Evolutionary conservation across 2,797 vertebrate genomes (phyloP), one percentile per base, ranked within the genome.

Genomic region (Cheirogaleus major): DNA sequence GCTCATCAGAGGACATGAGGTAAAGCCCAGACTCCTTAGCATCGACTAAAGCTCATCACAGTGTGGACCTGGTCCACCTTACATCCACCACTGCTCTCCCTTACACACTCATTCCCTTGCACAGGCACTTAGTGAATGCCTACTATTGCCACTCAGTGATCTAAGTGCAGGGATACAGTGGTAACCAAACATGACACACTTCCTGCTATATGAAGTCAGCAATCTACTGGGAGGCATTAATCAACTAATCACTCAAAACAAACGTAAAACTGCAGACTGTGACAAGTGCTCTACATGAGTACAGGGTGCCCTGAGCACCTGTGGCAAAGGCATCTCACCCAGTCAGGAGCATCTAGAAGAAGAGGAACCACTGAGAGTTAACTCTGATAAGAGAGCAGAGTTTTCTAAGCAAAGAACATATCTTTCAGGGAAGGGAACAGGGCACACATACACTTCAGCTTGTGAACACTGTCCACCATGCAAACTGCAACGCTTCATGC

Each of bases 391-490:
- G 18, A 61, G 3, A 50, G 32, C 35, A 76, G 35, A 5, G 4
- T 32, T 55, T 10, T 13, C 12, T 41, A 23, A 45, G 48, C 48
- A 25, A 14, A 27, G 22, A 30, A 27, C 20, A 18, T 0, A 0
- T 12, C 43, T 15, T 23, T 22, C 4, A 14, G 25, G 67, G 7
- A 63, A 61, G 15, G 8, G 32, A 35, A 55, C 8, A 38, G 10
- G 55, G 67, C 38, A 69, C 30, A 30, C 2, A 11, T 18, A n/a
- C 14, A 45, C 65, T 63, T 81, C 27, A 8, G 22, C 18, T 25
- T 10, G 35, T 12, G 80, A 41, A 35, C 61, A 15, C 2, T 1
- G 13, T 63, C 38, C 67, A 43, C 4, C 0, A 0, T 3, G 8
- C 52, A 55, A 27, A 67, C 30, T 5, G 35, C 22, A 45, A 12